Evolutionary conservation across 2,113 vertebrate species (phyloP).

Genomic region (Apteryx owenii): DNA sequence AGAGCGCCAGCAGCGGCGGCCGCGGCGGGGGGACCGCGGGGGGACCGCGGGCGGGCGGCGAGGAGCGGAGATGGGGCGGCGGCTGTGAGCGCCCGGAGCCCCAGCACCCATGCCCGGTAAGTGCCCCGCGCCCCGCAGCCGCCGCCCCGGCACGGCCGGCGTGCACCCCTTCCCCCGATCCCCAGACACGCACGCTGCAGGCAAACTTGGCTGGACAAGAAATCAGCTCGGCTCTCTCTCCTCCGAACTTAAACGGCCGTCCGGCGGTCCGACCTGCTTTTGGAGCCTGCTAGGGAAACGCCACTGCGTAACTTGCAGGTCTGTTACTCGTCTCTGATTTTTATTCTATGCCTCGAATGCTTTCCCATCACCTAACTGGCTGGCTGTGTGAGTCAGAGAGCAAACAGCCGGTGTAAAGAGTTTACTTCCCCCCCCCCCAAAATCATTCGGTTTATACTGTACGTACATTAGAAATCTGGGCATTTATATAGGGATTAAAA

Average conservation of each 20-base stretch:
- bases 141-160: too few relatives aligned
- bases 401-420: fast-evolving
- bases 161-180: background rate
- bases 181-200: background rate
- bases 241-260: fast-evolving
- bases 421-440: fast-evolving
- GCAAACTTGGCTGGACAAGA: fast-evolving
- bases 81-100: background rate
- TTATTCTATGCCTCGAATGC: fast-evolving
- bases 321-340: fast-evolving
- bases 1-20: background rate
- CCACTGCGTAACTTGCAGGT: fast-evolving
- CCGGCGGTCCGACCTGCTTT: fast-evolving
- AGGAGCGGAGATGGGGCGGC: background rate
- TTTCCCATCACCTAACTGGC: fast-evolving
- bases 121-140: background rate
- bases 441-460: fast-evolving
- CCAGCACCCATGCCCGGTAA: constrained; percentile 27
- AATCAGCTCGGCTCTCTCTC: fast-evolving
- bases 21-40: too few relatives aligned
- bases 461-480: fast-evolving
- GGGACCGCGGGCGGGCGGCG: background rate
- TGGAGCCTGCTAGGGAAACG: fast-evolving
- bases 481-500: background rate
- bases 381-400: background rate